Evolutionary conservation across 2,113 vertebrate species (phyloP).

Genomic region (Tragelaphus scriptus): DNA sequence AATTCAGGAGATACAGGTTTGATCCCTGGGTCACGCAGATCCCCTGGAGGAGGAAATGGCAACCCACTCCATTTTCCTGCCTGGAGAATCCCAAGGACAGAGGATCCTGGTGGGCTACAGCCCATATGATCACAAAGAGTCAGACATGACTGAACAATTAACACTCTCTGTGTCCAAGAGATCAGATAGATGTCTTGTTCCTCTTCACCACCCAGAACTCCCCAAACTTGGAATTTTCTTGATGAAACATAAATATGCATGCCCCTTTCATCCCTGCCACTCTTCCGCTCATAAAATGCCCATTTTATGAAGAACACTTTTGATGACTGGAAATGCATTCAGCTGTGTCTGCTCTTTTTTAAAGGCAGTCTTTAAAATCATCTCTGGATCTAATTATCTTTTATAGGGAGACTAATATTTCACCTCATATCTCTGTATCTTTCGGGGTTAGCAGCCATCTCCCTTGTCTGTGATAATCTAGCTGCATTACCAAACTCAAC

Average conservation of each 20-base stretch:
- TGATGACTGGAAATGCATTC: constrained; percentile 48
- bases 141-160: neutral
- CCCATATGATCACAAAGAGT: neutral
- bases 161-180: neutral
- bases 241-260: constrained; percentile 59
- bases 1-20: neutral
- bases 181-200: neutral
- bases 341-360: constrained; percentile 37
- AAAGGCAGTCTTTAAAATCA: constrained; percentile 50
- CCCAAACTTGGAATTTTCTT: constrained; percentile 33
- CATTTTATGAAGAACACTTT: constrained; percentile 19
- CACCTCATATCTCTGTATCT: neutral
- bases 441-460: neutral
- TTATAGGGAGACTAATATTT: constrained; percentile 39
- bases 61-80: neutral
- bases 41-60: neutral
- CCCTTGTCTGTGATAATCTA: neutral
- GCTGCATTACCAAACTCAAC: neutral
- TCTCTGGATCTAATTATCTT: constrained; percentile 56
- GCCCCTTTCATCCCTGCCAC: neutral
- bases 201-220: constrained; percentile 33
- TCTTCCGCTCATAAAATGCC: neutral
- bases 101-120: neutral
- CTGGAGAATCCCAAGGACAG: neutral
- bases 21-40: neutral